phyloP scores from a whole-genome alignment of 1,140 invertebrate species.

The Anagrus nilaparvatae region DNA sequence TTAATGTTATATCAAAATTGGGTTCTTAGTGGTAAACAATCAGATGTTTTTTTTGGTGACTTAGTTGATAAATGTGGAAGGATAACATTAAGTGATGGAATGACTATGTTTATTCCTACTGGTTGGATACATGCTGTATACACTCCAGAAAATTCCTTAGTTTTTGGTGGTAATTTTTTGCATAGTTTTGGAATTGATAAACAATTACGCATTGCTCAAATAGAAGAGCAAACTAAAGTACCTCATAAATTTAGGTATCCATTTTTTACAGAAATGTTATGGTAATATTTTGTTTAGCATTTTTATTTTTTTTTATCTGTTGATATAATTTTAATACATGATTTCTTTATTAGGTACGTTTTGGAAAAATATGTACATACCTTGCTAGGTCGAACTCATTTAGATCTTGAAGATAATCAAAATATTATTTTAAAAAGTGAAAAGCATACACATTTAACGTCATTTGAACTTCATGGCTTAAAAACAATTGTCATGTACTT shows the following conservation, averaged over 20 bases:
- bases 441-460: constrained; percentile 64
- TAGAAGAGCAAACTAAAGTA: constrained; percentile 90
- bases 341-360: constrained; percentile 56
- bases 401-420: constrained; percentile 44
- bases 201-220: constrained; percentile 78
- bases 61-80: constrained; percentile 86
- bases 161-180: constrained; percentile 97
- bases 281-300: too few relatives aligned
- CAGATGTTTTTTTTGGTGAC: constrained; percentile 91
- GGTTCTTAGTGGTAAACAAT: constrained; percentile 89
- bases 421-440: constrained; percentile 26
- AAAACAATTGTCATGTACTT: constrained; percentile 89
- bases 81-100: constrained; percentile 64
- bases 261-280: constrained; percentile 95
- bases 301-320: constrained; percentile 1
- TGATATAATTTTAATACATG: constrained; percentile 10
- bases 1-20: constrained; percentile 84
- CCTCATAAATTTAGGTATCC: constrained; percentile 95
- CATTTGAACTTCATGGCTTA: constrained; percentile 77
- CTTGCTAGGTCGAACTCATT: constrained; percentile 71
- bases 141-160: constrained; percentile 88
- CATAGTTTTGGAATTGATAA: constrained; percentile 87
- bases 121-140: constrained; percentile 99
- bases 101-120: constrained; percentile 94
- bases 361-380: constrained; percentile 86